Conservation (phyloP, 1,140 invertebrate genomes). For the Drosophila repleta region DNA sequence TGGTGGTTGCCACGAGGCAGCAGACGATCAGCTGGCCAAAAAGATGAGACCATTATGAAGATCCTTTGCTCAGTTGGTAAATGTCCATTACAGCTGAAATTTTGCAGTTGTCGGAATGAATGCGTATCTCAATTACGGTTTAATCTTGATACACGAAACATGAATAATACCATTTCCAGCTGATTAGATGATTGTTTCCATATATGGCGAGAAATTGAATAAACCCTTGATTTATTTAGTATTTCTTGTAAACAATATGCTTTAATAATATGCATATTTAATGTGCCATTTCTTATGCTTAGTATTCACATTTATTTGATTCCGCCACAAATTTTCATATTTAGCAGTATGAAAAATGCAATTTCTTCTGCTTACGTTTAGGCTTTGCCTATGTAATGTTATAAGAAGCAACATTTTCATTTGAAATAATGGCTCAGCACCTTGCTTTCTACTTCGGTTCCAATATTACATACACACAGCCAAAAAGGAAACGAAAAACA, state of each 20-base stretch:
- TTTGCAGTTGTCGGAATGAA: background rate
- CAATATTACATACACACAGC: constrained; percentile 12
- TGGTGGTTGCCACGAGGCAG: constrained; percentile 16
- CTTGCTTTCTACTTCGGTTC: background rate
- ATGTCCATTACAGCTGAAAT: constrained; percentile 7
- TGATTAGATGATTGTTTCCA: too few species aligned
- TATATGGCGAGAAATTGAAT: too few species aligned
- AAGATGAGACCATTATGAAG: constrained; percentile 1
- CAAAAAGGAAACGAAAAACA: background rate
- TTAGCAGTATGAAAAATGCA: background rate
- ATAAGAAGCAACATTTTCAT: background rate
- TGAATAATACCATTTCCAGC: too few species aligned
- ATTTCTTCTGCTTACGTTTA: background rate
- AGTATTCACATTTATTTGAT: background rate
- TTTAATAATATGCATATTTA: too few species aligned
- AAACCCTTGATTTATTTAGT: too few species aligned
- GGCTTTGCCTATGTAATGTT: background rate
- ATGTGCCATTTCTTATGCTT: too few species aligned
- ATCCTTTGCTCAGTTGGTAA: background rate
- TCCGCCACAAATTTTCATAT: background rate
- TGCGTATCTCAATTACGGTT: background rate
- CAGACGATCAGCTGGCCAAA: constrained; percentile 34
- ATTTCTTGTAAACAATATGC: too few species aligned
- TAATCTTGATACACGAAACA: background rate
- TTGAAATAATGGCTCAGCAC: background rate